phyloP scores from a whole-genome alignment of 2,888 invertebrate species.

The Gandaritis pyraliata region DNA sequence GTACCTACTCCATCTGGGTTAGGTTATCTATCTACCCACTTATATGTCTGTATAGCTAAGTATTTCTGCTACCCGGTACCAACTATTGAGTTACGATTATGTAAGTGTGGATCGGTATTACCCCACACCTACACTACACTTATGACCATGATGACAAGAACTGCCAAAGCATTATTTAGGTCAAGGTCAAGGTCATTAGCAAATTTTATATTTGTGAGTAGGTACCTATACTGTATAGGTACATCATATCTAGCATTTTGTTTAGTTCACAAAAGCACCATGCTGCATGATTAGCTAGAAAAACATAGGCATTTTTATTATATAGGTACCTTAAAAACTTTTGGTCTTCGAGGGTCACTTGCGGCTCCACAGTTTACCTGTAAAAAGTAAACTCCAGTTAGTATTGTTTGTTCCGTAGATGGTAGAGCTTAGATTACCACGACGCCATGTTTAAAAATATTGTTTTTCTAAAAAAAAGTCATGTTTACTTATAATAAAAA shows the following conservation, averaged over 20 bases:
- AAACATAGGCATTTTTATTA: no score
- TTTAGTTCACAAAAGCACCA: neutral
- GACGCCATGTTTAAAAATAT: no score
- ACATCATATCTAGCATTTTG: neutral
- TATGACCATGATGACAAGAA: slow-evolving; percentile 1
- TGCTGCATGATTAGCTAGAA: no score
- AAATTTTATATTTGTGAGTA: slow-evolving; percentile 19
- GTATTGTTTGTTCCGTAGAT: neutral
- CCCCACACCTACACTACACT: slow-evolving; percentile 6
- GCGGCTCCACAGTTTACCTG: slow-evolving; percentile 47
- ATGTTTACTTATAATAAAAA: no score
- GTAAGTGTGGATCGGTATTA: neutral
- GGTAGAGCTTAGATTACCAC: no score
- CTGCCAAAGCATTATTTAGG: slow-evolving; percentile 35
- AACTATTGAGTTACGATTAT: neutral
- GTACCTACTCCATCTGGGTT: no score
- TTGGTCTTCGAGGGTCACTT: slow-evolving; percentile 47
- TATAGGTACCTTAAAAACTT: slow-evolving; percentile 41
- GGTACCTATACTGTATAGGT: neutral
- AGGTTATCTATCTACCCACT: no score
- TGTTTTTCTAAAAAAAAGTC: no score
- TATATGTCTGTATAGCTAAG: neutral
- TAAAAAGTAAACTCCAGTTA: slow-evolving; percentile 27
- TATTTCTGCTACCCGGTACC: no score
- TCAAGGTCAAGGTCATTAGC: slow-evolving; percentile 55